A percentile compares a stretch with the other conserved stretches of the same genome.
Evolutionary conservation across 2,113 vertebrate species (phyloP).

Genomic region (Sinosuthora webbiana): DNA sequence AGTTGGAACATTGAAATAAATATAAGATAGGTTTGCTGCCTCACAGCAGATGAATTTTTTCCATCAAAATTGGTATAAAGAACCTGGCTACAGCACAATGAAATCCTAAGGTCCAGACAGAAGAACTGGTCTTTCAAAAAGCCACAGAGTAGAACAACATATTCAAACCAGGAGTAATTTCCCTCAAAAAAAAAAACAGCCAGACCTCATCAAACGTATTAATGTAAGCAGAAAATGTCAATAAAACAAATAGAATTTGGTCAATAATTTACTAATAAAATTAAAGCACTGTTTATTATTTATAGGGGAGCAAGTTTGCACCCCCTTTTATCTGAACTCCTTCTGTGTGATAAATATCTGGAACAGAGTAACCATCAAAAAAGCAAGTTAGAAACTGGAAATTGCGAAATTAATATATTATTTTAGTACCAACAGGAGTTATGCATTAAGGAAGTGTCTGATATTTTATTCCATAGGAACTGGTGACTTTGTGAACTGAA

Average conservation of each 20-base stretch:
- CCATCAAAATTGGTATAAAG: not conserved
- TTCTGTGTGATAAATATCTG: not conserved
- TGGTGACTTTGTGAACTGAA: not conserved
- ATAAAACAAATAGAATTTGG: not conserved
- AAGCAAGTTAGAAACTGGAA: not conserved
- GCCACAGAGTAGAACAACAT: not conserved
- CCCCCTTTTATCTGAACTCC: not conserved
- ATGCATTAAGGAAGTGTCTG: not conserved
- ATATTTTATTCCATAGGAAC: not conserved
- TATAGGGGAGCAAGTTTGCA: not conserved
- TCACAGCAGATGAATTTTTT: not conserved
- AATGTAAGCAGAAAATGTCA: not conserved
- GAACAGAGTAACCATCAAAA: not conserved
- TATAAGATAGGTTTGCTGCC: not conserved
- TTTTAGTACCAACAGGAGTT: not conserved
- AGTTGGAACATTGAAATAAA: not conserved
- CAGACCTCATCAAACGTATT: not conserved
- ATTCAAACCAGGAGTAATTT: not conserved
- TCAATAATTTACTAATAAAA: not conserved
- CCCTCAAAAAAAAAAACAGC: not conserved
- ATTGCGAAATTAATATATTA: not conserved
- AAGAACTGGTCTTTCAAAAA: not conserved
- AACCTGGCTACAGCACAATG: not conserved
- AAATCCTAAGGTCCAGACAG: not conserved
- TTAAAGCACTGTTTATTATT: not conserved